Evolutionary conservation across 2,888 invertebrate species (phyloP).

Genomic region (Cepaea hortensis): DNA sequence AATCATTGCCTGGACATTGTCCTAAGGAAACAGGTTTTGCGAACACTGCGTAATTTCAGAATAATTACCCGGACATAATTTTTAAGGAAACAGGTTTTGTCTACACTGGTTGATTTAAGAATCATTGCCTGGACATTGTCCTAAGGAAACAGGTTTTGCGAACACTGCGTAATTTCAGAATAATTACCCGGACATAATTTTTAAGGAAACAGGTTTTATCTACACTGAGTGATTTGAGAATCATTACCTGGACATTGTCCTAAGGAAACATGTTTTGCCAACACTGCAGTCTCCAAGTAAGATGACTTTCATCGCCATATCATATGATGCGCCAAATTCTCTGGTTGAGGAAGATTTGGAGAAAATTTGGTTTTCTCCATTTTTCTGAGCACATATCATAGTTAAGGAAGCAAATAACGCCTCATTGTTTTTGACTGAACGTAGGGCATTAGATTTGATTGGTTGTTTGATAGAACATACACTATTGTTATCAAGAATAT

Average conservation of each 20-base stretch:
- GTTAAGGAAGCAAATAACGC: neutral
- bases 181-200: too few species aligned
- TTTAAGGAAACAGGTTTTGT: too few species aligned
- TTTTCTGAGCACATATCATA: neutral
- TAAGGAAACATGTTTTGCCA: constrained; percentile 49
- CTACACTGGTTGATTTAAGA: too few species aligned
- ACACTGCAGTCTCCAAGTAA: constrained; percentile 51
- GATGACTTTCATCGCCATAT: constrained; percentile 47
- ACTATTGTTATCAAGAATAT: too few species aligned
- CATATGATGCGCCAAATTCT: neutral
- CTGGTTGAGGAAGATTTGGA: neutral
- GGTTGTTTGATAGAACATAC: too few species aligned
- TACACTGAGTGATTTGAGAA: too few species aligned
- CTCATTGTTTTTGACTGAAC: neutral
- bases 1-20: constrained; percentile 37
- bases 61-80: too few species aligned
- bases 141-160: constrained; percentile 39
- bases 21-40: constrained; percentile 40
- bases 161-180: too few species aligned
- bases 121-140: constrained; percentile 36
- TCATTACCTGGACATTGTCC: constrained; percentile 39
- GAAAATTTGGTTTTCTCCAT: neutral
- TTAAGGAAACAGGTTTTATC: too few species aligned
- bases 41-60: too few species aligned
- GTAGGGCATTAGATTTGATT: neutral